Percentiles rank a stretch among this genome's conserved stretches.
phyloP scores from a whole-genome alignment of 2,888 invertebrate species.

The Cerceris rybyensis region DNA sequence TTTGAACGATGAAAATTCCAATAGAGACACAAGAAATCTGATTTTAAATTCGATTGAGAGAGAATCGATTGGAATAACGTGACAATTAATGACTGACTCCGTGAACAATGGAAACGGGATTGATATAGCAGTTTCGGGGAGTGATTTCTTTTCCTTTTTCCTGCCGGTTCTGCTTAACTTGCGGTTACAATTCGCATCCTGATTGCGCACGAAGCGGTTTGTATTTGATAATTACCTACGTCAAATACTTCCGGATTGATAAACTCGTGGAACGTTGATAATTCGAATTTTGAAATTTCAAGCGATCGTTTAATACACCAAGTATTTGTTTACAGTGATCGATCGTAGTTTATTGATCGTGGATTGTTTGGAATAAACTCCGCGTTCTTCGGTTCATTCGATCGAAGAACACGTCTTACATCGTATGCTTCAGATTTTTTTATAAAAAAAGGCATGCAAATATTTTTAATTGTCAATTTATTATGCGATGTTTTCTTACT shows the following conservation, averaged over 20 bases:
- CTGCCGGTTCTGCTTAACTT: slow-evolving; percentile 42
- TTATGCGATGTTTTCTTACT: neutral
- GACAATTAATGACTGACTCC: slow-evolving; percentile 12
- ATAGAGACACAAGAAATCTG: too few relatives aligned
- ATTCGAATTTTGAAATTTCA: neutral
- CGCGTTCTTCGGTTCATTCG: too few relatives aligned
- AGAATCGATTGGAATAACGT: neutral
- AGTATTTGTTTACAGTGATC: neutral
- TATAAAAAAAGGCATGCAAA: neutral
- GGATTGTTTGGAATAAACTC: neutral
- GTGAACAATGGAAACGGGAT: neutral
- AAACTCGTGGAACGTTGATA: slow-evolving; percentile 2
- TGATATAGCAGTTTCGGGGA: slow-evolving; percentile 17
- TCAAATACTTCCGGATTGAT: slow-evolving; percentile 23
- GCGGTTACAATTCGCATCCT: slow-evolving; percentile 49
- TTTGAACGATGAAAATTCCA: neutral
- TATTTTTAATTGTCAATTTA: neutral
- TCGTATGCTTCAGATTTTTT: neutral
- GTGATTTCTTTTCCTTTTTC: slow-evolving; percentile 27
- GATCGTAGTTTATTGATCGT: neutral
- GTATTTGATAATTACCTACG: slow-evolving; percentile 29
- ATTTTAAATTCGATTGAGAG: neutral
- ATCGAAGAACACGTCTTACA: too few relatives aligned
- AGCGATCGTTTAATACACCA: neutral
- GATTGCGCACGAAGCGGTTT: slow-evolving; percentile 40